Conservation (phyloP, 2,113 vertebrate species). For the Chionis minor region DNA sequence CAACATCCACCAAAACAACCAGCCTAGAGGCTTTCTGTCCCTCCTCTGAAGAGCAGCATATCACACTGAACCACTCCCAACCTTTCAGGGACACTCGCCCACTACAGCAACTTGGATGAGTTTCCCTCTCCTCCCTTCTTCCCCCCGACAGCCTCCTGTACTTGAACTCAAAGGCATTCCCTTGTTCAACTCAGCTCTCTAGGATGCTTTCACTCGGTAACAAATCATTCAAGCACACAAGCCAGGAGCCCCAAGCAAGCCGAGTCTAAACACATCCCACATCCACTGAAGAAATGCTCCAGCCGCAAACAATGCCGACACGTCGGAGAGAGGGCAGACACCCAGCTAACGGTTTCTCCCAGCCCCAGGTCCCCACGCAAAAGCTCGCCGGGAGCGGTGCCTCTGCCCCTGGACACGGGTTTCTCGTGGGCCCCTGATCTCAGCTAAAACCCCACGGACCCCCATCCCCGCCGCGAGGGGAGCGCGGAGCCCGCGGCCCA, state of each 20-base stretch:
- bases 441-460: neutral
- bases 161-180: neutral
- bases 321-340: fast-evolving
- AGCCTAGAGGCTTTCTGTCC: neutral
- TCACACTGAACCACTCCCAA: fast-evolving
- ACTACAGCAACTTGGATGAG: fast-evolving
- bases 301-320: fast-evolving
- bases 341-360: neutral
- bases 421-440: fast-evolving
- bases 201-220: fast-evolving
- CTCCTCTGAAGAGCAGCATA: neutral
- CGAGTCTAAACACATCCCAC: fast-evolving
- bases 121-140: fast-evolving
- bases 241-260: neutral
- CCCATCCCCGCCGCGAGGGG: neutral
- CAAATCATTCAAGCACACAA: fast-evolving
- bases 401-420: neutral
- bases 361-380: neutral
- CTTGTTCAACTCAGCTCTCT: no score
- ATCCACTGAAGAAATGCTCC: fast-evolving
- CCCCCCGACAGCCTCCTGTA: fast-evolving
- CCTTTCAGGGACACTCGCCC: neutral
- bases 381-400: no score
- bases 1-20: no score
- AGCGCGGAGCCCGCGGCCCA: neutral